Evolutionary conservation across 2,113 vertebrate genomes (phyloP).

Genomic region (Microcebus griseorufus): DNA sequence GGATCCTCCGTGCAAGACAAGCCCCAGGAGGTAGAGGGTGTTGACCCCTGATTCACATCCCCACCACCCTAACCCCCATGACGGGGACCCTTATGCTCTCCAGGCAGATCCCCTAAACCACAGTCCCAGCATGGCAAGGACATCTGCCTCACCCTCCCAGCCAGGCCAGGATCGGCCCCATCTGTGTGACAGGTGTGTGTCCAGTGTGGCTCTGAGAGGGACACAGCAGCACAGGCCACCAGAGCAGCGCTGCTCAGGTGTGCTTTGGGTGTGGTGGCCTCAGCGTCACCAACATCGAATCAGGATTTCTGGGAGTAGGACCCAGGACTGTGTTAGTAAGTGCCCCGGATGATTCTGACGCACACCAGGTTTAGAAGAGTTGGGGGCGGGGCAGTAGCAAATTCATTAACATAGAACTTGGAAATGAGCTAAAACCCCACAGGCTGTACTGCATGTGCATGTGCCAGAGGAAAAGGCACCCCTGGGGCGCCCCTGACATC

Average conservation of each 20-base stretch:
- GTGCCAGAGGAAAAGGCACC: background rate
- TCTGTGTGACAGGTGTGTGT: too few relatives aligned
- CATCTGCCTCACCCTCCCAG: background rate
- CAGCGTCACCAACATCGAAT: background rate
- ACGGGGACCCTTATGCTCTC: background rate
- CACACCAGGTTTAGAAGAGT: background rate
- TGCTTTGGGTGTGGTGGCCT: rapidly evolving
- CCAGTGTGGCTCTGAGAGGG: too few relatives aligned
- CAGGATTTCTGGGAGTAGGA: too few relatives aligned
- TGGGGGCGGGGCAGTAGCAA: background rate
- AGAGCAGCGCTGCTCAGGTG: background rate
- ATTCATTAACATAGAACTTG: background rate
- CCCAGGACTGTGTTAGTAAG: background rate
- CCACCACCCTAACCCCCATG: background rate
- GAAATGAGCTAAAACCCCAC: background rate
- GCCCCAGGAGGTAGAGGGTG: background rate
- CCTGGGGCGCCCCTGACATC: background rate
- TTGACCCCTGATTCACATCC: too few relatives aligned
- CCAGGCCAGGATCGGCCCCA: rapidly evolving
- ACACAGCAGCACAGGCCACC: background rate
- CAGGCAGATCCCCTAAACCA: background rate
- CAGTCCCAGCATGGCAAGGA: background rate
- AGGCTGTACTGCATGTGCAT: rapidly evolving
- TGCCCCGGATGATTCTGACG: background rate
- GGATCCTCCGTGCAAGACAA: background rate